Conservation (phyloP, 2,113 vertebrate species). For the Murina feae region DNA sequence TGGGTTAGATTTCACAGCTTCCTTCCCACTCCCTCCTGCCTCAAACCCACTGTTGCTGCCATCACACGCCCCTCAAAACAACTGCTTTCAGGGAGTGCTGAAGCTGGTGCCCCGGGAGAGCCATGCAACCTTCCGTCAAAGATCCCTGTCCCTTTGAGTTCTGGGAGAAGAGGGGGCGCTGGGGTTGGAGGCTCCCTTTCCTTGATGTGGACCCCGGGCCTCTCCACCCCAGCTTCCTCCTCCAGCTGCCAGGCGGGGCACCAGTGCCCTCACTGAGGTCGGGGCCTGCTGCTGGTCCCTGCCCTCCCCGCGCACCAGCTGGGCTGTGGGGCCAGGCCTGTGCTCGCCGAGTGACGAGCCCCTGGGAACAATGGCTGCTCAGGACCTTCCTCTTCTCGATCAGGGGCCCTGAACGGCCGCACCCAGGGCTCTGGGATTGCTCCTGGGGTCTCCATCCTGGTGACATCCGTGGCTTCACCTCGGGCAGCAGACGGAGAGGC, state of each 20-base stretch:
- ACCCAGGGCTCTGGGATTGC: accelerated
- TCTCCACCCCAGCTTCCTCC: accelerated
- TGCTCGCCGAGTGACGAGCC: neutral
- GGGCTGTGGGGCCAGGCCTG: neutral
- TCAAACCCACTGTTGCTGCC: neutral
- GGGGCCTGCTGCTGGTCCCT: accelerated
- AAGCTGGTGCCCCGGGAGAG: neutral
- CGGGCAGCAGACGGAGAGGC: neutral
- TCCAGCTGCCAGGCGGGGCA: too few species aligned
- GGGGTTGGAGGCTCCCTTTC: neutral
- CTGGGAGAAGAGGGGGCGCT: neutral
- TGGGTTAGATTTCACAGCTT: neutral
- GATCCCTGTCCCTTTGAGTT: neutral
- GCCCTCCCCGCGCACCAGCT: accelerated
- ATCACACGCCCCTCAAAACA: conserved; percentile 42
- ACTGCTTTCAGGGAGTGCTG: conserved; percentile 53
- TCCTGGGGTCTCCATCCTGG: neutral
- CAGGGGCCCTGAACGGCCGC: neutral
- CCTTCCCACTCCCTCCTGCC: neutral
- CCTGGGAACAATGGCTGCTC: accelerated
- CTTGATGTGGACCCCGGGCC: accelerated
- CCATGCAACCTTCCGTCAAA: neutral
- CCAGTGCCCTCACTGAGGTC: accelerated
- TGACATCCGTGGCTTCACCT: too few species aligned
- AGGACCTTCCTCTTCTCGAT: neutral